phyloP scores from a whole-genome alignment of 2,888 invertebrate genomes.

The Nemurella pictetii region DNA sequence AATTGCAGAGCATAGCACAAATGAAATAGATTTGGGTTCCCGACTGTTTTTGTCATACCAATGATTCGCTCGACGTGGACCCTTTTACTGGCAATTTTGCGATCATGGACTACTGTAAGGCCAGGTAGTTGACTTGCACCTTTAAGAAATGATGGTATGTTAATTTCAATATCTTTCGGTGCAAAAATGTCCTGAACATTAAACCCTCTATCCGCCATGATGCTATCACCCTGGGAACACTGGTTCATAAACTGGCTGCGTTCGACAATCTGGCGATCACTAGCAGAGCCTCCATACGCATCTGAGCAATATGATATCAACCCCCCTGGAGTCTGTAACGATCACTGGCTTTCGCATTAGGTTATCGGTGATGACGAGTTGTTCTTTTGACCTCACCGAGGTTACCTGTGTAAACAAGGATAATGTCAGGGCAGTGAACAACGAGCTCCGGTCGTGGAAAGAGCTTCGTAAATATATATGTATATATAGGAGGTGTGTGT shows the following conservation, averaged over 20 bases:
- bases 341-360: no score
- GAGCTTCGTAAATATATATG: no score
- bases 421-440: no score
- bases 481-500: no score
- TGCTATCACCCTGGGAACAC: constrained; percentile 41
- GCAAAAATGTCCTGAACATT: constrained; percentile 44
- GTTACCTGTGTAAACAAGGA: no score
- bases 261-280: constrained; percentile 44
- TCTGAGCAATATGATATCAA: constrained; percentile 40
- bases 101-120: constrained; percentile 38
- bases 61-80: constrained; percentile 42
- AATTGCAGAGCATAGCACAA: constrained; percentile 42
- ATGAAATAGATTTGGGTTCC: constrained; percentile 39
- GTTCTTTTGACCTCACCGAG: no score
- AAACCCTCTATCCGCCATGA: constrained; percentile 44
- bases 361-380: no score
- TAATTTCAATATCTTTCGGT: constrained; percentile 40
- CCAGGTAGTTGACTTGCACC: constrained; percentile 37
- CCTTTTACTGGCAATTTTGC: constrained; percentile 40
- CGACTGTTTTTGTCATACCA: no score
- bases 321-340: constrained; percentile 43
- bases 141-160: constrained; percentile 39
- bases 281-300: constrained; percentile 42
- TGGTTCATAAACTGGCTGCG: constrained; percentile 39
- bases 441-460: no score